Base-by-base conservation (phyloP, 2,888 invertebrate genomes). In the Uloborus plumipes region DNA sequence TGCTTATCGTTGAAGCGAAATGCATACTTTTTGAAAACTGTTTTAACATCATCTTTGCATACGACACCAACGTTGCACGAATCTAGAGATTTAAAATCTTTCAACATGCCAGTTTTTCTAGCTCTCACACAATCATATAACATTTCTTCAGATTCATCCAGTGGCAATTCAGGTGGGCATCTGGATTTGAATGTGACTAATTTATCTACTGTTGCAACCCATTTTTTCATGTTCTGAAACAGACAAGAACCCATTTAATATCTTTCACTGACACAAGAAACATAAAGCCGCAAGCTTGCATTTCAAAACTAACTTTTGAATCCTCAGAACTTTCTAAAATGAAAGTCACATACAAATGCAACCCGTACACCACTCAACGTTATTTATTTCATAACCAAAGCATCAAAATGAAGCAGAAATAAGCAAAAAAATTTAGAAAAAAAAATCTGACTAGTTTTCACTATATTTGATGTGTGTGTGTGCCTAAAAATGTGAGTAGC, bases 1-100 rank as follows among this genome's bases (percentile, higher is more conserved):
- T 83, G 83, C 39, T 83, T 73, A 16, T 83, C 77, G 50, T 55
- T 83, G 26, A 83, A 59, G 2, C 83, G 61, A 20, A 77, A 73
- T 51, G 69, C 66, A 67, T 69, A 77, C 20, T 83, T 83, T 26
- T 73, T 66, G 11, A 83, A 49, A 13, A 83, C 22, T 18, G 39
- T 58, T 51, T 64, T 72, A 2, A 50, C 69, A 62, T 78, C 77
- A 67, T 73, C 77, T 59, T 83, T 83, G 31, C 71, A 65, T 11
- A 51, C 64, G 15, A 78, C 71, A 18, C 83, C 83, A 20, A 77
- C 83, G 55, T 73, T 77, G 47, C 83, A 83, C 7, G 69, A 58
- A 70, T 83, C 83, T n/a, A 83, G 51, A 18, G 58, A 14, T 50
- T 77, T 65, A 16, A 83, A 77, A 72, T 83, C 83, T 50, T 69